phyloP scores from a whole-genome alignment of 1,140 invertebrate genomes.

The Triops cancriformis region DNA sequence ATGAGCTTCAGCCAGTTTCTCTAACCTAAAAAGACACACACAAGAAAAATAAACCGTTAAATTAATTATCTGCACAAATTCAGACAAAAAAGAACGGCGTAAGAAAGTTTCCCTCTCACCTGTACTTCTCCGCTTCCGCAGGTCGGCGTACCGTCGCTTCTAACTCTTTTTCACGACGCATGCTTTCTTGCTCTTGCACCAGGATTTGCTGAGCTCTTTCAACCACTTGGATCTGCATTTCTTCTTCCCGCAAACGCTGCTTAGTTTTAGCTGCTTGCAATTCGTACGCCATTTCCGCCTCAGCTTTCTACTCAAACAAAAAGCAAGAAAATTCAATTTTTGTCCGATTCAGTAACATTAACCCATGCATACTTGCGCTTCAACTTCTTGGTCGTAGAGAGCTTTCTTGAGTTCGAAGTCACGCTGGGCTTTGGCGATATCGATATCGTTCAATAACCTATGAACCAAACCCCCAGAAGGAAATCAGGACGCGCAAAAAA shows the following conservation, averaged over 20 bases:
- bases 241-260: conserved; percentile 90
- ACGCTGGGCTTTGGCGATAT: conserved; percentile 89
- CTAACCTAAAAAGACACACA: conserved; percentile 48
- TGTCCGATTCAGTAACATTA: not conserved
- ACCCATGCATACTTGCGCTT: conserved; percentile 64
- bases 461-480: conserved; percentile 21
- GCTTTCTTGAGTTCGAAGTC: conserved; percentile 97
- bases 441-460: conserved; percentile 83
- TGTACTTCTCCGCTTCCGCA: conserved; percentile 88
- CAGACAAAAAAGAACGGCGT: not conserved
- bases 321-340: conserved; percentile 2
- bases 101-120: conserved; percentile 35
- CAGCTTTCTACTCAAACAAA: conserved; percentile 56
- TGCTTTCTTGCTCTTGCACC: conserved; percentile 66
- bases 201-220: conserved; percentile 86
- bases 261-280: conserved; percentile 92
- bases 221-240: conserved; percentile 92
- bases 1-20: conserved; percentile 89
- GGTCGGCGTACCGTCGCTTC: conserved; percentile 83
- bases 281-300: conserved; percentile 90
- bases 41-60: conserved; percentile 25
- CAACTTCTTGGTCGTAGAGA: conserved; percentile 91
- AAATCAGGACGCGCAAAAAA: too few species aligned
- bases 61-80: not conserved
- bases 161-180: conserved; percentile 73